Conservation (phyloP, 1,140 invertebrate genomes). For the Drosophila kepulauana region DNA sequence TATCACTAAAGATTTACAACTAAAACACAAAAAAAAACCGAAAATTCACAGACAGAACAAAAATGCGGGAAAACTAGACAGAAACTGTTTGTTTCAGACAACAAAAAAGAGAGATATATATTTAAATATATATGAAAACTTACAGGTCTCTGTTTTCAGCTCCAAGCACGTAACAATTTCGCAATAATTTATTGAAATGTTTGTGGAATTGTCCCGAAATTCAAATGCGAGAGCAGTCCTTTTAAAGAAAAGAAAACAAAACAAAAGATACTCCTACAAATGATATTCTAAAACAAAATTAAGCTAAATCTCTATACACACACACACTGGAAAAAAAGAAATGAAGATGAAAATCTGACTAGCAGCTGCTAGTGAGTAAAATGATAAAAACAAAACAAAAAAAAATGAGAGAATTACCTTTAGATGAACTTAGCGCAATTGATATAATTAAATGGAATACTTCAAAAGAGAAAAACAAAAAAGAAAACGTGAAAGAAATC, state of each 20-base stretch:
- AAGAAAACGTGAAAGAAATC: conserved; percentile 16
- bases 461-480: conserved; percentile 38
- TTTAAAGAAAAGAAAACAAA: conserved; percentile 39
- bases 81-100: conserved; percentile 37
- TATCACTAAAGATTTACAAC: conserved; percentile 50
- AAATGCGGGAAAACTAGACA: conserved; percentile 20
- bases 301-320: conserved; percentile 58
- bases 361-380: conserved; percentile 38
- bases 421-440: conserved; percentile 85
- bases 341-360: conserved; percentile 15
- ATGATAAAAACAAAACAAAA: conserved; percentile 32
- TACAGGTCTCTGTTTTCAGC: conserved; percentile 1
- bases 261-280: conserved; percentile 69
- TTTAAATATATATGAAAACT: background rate
- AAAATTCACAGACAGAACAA: conserved; percentile 7
- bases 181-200: background rate
- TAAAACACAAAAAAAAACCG: background rate
- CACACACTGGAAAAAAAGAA: background rate
- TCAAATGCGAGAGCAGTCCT: background rate
- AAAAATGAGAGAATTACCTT: conserved; percentile 69
- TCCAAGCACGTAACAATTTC: background rate
- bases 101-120: background rate
- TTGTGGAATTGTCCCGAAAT: conserved; percentile 2
- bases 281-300: conserved; percentile 71
- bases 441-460: conserved; percentile 77